Evolutionary conservation across 2,888 invertebrate genomes (phyloP), one percentile per base, ranked within the genome.

Genomic region (Chaitophorus viminalis): DNA sequence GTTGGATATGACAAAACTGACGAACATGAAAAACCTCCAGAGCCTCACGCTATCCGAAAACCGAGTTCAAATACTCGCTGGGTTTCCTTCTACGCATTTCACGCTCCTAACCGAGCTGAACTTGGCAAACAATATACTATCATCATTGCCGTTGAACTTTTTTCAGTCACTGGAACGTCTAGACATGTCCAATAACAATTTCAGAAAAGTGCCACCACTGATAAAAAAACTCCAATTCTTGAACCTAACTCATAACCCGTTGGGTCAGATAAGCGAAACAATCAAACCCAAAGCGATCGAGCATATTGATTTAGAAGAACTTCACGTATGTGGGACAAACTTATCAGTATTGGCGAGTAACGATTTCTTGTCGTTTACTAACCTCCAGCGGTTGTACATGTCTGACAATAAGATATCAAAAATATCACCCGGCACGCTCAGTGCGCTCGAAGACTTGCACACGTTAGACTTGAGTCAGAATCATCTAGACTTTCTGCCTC

Each of bases 381-480:
- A 95, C 0, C 92, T 97, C 65, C 94, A 95, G 91, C 95, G 95
- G 90, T 93, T 97, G 88, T 94, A 94, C 91, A 92, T 97, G 90
- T 93, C 94, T 70, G 93, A 93, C 90, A 97, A 97, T 91, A 93
- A 94, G 89, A 95, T 97, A 89, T 94, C 95, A 29, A 93, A 95
- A 89, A 94, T 98, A 89, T 96, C 96, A 3, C 96, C 97, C 0
- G 95, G 96, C 72, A 96, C 97, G 83, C 97, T 98, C 91, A 94
- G 94, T 82, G 95, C 94, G 90, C 92, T 97, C 54, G 94, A 95
- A 76, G 95, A 94, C 91, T 93, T 98, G 89, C 93, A 95, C 88
- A 95, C 95, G 21, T 93, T 98, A 88, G 96, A 97, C 92, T 92
- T 97, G 89, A 95, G 96, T 90, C 93, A 95, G 90, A 97, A 97